These are phyloP conservation scores for Eudemis profundana DNA, from an alignment of 2,888 invertebrate genomes.

Conservation along the genomic window DNA sequence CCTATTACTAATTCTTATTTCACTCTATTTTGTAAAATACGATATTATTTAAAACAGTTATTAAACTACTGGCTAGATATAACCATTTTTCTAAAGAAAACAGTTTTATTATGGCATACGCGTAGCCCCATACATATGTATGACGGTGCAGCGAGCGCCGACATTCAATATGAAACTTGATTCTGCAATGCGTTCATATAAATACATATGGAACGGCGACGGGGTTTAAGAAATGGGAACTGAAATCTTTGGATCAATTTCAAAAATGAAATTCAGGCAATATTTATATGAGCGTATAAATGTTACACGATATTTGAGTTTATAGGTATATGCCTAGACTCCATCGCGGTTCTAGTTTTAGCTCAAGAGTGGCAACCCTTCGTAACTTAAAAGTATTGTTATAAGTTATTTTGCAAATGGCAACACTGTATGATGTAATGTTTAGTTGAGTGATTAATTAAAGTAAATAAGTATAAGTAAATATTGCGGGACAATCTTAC, in stretches of 20 bases:
- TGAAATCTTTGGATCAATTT: slow-evolving; percentile 2
- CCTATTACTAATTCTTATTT: too few relatives aligned
- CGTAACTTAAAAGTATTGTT: too few relatives aligned
- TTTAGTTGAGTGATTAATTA: too few relatives aligned
- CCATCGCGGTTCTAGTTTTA: too few relatives aligned
- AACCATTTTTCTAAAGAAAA: slow-evolving; percentile 36
- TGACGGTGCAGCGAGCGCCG: slow-evolving; percentile 29
- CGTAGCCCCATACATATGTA: slow-evolving; percentile 38
- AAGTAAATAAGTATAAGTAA: too few relatives aligned
- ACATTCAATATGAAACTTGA: slow-evolving; percentile 41
- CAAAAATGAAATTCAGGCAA: not conserved
- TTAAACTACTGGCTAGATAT: slow-evolving; percentile 22
- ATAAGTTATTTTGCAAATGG: too few relatives aligned
- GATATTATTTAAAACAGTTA: not conserved
- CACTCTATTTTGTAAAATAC: not conserved
- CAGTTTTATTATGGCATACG: slow-evolving; percentile 34
- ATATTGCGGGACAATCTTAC: too few relatives aligned
- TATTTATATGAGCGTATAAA: too few relatives aligned
- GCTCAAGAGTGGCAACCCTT: too few relatives aligned
- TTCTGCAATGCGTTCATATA: slow-evolving; percentile 23
- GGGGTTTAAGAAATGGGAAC: slow-evolving; percentile 16
- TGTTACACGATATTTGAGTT: too few relatives aligned
- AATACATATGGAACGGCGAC: slow-evolving; percentile 34
- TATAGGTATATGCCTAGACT: too few relatives aligned
- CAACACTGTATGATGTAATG: too few relatives aligned